Evolutionary conservation across 2,888 invertebrate species (phyloP).

Genomic region (Lasioglossum vierecki): DNA sequence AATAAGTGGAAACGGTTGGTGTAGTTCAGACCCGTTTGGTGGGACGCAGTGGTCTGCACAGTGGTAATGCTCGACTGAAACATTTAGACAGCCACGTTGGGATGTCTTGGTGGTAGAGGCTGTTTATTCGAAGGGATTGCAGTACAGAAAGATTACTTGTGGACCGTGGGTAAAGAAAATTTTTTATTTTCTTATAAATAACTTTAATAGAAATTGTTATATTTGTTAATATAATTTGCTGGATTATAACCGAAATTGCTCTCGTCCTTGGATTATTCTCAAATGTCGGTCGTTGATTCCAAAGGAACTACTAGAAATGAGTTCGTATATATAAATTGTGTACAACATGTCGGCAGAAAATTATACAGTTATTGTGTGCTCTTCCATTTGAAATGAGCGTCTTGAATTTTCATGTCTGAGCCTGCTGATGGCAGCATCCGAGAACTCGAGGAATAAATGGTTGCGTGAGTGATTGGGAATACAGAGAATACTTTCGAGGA

Average conservation of each 20-base stretch:
- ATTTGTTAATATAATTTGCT: neutral
- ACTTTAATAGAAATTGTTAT: too few relatives aligned
- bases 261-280: neutral
- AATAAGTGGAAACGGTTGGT: slow-evolving; percentile 5
- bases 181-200: neutral
- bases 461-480: slow-evolving; percentile 26
- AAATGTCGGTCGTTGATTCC: neutral
- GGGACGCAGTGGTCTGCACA: neutral
- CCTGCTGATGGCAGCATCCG: neutral
- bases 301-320: neutral
- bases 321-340: neutral
- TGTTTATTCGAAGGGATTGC: neutral
- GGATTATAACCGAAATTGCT: neutral
- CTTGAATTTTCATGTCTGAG: slow-evolving; percentile 29
- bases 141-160: neutral
- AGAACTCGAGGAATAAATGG: slow-evolving; percentile 29
- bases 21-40: neutral
- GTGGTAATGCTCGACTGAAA: neutral
- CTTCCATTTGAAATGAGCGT: neutral
- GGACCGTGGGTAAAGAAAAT: neutral
- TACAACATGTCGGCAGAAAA: neutral
- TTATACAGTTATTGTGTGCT: neutral
- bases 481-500: slow-evolving; percentile 22
- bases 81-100: neutral
- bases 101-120: neutral